These are phyloP conservation scores for Acanthochromis polyacanthus DNA, from an alignment of 2,113 vertebrate genomes.

Conservation along the genomic window DNA sequence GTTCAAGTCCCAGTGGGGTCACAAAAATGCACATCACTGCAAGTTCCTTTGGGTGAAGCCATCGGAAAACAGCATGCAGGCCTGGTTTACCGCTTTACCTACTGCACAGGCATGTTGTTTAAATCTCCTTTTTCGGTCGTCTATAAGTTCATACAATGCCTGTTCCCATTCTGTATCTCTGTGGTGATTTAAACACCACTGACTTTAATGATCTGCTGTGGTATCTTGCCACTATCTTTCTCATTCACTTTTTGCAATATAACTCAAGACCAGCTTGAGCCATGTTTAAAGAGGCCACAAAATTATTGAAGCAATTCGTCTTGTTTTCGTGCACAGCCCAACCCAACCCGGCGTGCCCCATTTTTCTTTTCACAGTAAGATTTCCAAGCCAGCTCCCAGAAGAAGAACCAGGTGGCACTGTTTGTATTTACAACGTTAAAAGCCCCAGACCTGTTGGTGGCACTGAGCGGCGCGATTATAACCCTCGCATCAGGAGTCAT, in stretches of 20 bases:
- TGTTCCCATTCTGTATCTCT: constrained; percentile 33
- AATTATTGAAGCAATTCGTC: constrained; percentile 65
- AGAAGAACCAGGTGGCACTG: background rate
- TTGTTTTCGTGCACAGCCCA: constrained; percentile 6
- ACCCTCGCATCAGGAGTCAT: constrained; percentile 51
- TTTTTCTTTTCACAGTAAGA: background rate
- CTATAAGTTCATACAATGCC: constrained; percentile 3
- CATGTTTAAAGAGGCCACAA: constrained; percentile 26
- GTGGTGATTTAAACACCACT: constrained; percentile 30
- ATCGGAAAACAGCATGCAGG: constrained; percentile 67
- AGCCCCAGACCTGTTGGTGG: constrained; percentile 28
- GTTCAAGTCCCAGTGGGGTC: constrained; percentile 64
- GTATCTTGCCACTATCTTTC: constrained; percentile 33
- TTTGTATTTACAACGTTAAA: constrained; percentile 29
- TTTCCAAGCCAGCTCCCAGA: constrained; percentile 5
- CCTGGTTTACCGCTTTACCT: constrained; percentile 46
- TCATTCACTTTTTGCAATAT: constrained; percentile 20
- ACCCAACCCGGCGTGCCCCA: background rate
- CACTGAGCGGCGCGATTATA: constrained; percentile 29
- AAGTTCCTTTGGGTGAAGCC: constrained; percentile 50
- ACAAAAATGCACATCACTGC: constrained; percentile 57
- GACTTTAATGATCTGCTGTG: constrained; percentile 53
- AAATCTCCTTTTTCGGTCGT: constrained; percentile 4
- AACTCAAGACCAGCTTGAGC: constrained; percentile 8
- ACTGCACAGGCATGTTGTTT: constrained; percentile 25